These are phyloP conservation scores for Grapholita molesta DNA, from an alignment of 1,140 invertebrate species.

Conservation along the genomic window DNA sequence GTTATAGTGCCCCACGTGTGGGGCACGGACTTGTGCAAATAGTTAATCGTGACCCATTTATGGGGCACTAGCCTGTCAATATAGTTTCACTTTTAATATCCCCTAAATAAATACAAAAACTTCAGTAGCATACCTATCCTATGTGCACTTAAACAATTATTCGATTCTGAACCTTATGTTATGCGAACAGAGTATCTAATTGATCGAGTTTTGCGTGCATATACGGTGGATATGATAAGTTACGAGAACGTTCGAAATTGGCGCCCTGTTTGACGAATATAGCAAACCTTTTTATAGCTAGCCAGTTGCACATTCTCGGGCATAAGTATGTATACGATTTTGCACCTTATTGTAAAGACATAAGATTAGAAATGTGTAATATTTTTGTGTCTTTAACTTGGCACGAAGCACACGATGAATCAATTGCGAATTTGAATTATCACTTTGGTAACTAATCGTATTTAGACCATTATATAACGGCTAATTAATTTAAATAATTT, in stretches of 20 bases:
- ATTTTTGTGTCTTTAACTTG: no score
- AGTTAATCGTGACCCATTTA: no score
- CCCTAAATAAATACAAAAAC: background rate
- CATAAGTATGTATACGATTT: no score
- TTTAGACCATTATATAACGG: background rate
- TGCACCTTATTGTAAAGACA: no score
- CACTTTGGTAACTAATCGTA: background rate
- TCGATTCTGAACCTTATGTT: background rate
- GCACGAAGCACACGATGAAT: background rate
- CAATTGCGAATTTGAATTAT: background rate
- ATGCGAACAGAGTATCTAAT: background rate
- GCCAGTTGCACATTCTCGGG: no score
- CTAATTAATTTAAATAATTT: background rate
- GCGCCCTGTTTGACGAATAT: background rate
- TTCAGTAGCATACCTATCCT: background rate
- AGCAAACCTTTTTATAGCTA: conserved; percentile 6
- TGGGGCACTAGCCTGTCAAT: no score
- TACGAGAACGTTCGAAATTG: background rate
- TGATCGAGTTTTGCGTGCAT: background rate
- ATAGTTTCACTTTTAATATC: background rate
- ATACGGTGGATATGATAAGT: background rate
- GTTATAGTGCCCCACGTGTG: no score
- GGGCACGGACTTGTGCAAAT: no score
- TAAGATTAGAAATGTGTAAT: no score
- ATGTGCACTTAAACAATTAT: background rate